Base-by-base conservation (phyloP, 2,888 invertebrate genomes). In the Hoplodrina blanda region DNA sequence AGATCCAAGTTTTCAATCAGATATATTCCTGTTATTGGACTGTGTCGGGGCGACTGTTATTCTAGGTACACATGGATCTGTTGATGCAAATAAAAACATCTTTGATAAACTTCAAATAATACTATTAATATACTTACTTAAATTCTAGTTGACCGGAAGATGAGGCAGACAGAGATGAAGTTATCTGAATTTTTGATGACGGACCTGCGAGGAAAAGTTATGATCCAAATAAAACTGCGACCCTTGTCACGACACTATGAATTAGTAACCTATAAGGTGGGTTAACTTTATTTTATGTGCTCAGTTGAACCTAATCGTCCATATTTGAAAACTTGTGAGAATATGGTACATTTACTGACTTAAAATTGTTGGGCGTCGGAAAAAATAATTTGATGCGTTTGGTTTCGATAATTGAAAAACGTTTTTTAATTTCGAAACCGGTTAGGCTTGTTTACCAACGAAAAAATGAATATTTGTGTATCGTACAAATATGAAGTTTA, bases 1-100 rank as follows among this genome's bases (percentile, higher is more conserved):
- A 33, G 92, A 97, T 83, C 93, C 90, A 4, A 96, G 97, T 81
- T 97, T 97, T 88, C 97, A 96, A 19, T 97, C 97, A 0, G 97
- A 97, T 87, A 87, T 97, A 56, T 97, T 97, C 84, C 85, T 97
- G n/a, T 91, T 97, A 44, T 88, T 97, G 37, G 96, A 96, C 88
- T 94, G 96, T 37, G 93, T 95, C n/a, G 96, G 96, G 30, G 96
- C 96, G 1, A 82, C 89, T 30, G 78, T 96, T 37, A 95, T 95
- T 60, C 85, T 96, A 67, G 92, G 96, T 96, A 91, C 17, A 20
- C 5, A 2, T 17, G 0, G 2, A 64, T 64, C 37, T 15, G 0
- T 8, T 8, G 5, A 25, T 3, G 11, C 15, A 55, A 41, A 44
- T 4, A 41, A 15, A 37, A 13, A 10, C 17, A 4, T 46, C 2